Base-by-base conservation (phyloP, 2,888 invertebrate species). In the Leucophenga maculata region DNA sequence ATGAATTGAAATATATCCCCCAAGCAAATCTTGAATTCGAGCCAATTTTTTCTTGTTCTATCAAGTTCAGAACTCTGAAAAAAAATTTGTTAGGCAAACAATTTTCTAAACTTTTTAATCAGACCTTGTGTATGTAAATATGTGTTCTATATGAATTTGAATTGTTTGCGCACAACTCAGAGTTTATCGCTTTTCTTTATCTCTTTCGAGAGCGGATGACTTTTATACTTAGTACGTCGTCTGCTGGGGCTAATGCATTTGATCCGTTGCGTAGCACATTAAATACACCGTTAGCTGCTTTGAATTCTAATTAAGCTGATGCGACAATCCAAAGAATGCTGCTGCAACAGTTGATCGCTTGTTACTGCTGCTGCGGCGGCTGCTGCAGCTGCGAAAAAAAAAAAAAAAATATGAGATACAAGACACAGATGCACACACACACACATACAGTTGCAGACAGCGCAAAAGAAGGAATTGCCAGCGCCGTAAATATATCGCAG, bases 221-320 rank as follows among this genome's bases (percentile, higher is more conserved):
- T n/a, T 46, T 66, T 22, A 13, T 39, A 72, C 68, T 72, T 73
- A 77, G 70, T 72, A 68, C 48, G 54, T 62, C 70, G 72, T 69
- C 71, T 20, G 20, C 20, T 52, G 54, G 11, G 13, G 18, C 22
- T 54, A 54, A 18, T 54, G 75, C 78, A 82, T 78, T 75, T 78
- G 80, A 82, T 82, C 78, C 77, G 78, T 79, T 79, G 82, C 72
- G 74, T 73, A 80, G 75, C 72, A 78, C 80, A 79, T 82, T 84
- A 80, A 81, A 84, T 82, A 71, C 75, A 80, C 81, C 81, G 81
- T 82, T 82, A 82, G 78, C 84, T 79, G 75, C 78, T 76, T 80
- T 78, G 77, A 82, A 82, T 82, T 82, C 79, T 80, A 81, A 81
- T 81, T 81, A 81, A 82, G 78, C 75, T 73, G 74, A 77, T 82